Evolutionary conservation across 2,113 vertebrate species (phyloP).

Genomic region (Rhodinocichla rosea): DNA sequence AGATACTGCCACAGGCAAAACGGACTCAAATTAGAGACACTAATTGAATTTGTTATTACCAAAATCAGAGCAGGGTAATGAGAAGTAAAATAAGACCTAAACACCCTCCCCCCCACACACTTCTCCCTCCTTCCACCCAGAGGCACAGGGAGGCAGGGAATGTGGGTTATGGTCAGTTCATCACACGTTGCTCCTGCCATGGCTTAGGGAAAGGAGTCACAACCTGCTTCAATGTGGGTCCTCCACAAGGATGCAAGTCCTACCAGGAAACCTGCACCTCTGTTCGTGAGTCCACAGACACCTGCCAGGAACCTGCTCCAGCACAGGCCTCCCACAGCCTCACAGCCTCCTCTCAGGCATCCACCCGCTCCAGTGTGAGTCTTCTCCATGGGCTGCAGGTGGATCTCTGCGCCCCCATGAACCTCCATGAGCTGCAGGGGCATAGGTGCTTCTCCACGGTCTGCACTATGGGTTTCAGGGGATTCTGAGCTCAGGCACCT

Average conservation of each 20-base stretch:
- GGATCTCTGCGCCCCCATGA: accelerated
- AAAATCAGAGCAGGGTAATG: not conserved
- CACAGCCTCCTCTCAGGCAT: not conserved
- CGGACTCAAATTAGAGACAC: not conserved
- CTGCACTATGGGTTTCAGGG: not conserved
- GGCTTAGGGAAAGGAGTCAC: not conserved
- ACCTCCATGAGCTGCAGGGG: not conserved
- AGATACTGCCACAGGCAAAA: not conserved
- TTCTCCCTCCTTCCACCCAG: not conserved
- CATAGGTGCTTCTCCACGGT: not conserved
- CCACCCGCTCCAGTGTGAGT: not conserved
- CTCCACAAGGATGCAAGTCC: not conserved
- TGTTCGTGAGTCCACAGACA: not conserved
- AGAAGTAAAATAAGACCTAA: not conserved
- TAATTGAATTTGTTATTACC: not conserved
- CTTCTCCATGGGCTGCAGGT: not conserved
- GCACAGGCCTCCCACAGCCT: not conserved
- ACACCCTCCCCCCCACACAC: not conserved
- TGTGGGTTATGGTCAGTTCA: not conserved
- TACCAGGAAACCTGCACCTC: not conserved
- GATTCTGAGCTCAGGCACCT: not conserved
- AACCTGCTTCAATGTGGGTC: not conserved
- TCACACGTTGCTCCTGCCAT: accelerated
- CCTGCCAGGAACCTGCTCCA: not conserved
- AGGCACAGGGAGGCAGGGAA: not conserved